Conservation (phyloP, 2,888 invertebrate genomes). For the Cephus sareptanus region DNA sequence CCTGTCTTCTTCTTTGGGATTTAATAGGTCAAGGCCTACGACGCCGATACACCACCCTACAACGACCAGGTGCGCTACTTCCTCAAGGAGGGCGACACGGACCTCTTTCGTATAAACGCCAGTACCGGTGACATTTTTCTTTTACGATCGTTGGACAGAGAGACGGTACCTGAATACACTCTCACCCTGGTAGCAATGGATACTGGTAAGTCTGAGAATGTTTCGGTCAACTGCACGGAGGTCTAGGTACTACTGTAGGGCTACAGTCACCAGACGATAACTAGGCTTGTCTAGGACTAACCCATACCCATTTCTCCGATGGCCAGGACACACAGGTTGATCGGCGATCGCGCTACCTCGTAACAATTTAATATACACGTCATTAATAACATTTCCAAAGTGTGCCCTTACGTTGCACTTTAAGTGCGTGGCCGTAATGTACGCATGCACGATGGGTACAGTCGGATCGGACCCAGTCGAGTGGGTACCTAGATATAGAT, state of each 20-base stretch:
- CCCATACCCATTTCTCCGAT: neutral
- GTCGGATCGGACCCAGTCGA: slow-evolving; percentile 13
- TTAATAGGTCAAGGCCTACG: slow-evolving; percentile 83
- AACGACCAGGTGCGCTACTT: slow-evolving; percentile 92
- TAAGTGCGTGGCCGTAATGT: slow-evolving; percentile 17
- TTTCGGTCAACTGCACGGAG: neutral
- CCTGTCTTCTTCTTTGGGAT: neutral
- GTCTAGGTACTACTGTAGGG: neutral
- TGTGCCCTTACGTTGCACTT: slow-evolving; percentile 21
- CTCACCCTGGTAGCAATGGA: slow-evolving; percentile 93
- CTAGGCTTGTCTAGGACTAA: neutral
- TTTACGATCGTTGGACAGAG: slow-evolving; percentile 84
- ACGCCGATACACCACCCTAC: slow-evolving; percentile 91
- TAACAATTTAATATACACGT: slow-evolving; percentile 15
- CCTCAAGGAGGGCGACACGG: slow-evolving; percentile 92
- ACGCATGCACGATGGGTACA: slow-evolving; percentile 9
- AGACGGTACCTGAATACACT: slow-evolving; percentile 84
- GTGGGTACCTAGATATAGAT: slow-evolving; percentile 37
- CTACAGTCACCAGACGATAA: neutral
- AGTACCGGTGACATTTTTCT: slow-evolving; percentile 91
- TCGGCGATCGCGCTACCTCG: neutral
- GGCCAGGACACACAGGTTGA: neutral
- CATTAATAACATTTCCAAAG: slow-evolving; percentile 26
- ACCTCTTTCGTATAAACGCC: slow-evolving; percentile 91
- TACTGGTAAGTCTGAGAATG: slow-evolving; percentile 76